A percentile compares a stretch with the other conserved stretches of the same genome.
phyloP scores from a whole-genome alignment of 2,888 invertebrate species.

The Chrysolina haemoptera region DNA sequence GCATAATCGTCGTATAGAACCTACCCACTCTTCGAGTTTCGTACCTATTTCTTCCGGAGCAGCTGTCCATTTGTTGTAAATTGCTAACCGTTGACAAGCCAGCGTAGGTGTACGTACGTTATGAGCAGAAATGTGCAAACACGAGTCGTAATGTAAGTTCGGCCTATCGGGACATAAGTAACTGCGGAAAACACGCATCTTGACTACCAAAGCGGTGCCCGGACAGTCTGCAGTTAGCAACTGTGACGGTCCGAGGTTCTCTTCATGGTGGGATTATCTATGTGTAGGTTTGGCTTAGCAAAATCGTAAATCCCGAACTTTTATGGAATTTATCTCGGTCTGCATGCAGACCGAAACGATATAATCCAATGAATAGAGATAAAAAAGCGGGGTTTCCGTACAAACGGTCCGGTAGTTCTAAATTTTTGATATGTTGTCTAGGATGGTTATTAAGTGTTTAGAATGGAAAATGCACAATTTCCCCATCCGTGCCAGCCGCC shows the following conservation, averaged over 20 bases:
- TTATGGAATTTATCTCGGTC: not conserved
- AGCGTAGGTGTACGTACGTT: constrained; percentile 30
- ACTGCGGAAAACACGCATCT: constrained; percentile 15
- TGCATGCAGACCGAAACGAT: not conserved
- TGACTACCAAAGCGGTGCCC: constrained; percentile 4
- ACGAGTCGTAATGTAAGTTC: constrained; percentile 14
- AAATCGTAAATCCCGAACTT: constrained; percentile 5
- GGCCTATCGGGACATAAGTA: constrained; percentile 5
- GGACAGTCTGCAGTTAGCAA: not conserved
- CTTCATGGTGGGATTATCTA: constrained; percentile 17
- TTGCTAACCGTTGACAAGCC: constrained; percentile 28
- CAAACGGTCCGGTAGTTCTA: not conserved
- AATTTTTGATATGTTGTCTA: not conserved
- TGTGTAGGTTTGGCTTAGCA: constrained; percentile 11
- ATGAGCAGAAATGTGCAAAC: constrained; percentile 33
- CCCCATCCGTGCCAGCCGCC: not conserved
- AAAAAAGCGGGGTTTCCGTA: not conserved
- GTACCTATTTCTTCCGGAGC: not conserved
- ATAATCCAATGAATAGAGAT: no score
- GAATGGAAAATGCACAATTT: not conserved
- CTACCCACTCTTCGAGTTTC: not conserved
- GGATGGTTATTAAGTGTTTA: not conserved
- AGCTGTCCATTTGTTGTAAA: constrained; percentile 1
- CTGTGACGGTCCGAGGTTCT: not conserved
- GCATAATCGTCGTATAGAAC: no score